phyloP scores from a whole-genome alignment of 2,113 vertebrate species.

The Chaenocephalus aceratus region DNA sequence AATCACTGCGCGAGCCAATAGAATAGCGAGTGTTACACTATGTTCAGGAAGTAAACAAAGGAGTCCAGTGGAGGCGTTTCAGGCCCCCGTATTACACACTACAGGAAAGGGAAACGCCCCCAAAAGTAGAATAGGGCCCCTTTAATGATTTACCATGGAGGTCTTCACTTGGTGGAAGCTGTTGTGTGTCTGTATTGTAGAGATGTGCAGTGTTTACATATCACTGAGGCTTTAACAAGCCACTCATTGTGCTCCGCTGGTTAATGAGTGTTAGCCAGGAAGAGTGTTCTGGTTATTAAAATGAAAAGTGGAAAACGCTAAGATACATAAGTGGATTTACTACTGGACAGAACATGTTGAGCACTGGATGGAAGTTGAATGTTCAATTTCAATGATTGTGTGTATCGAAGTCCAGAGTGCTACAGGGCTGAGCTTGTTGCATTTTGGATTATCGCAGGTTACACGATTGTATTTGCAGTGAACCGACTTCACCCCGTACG shows the following conservation, averaged over 20 bases:
- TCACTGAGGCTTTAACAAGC: constrained; percentile 48
- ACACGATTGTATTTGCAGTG: too few species aligned
- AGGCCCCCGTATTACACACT: too few species aligned
- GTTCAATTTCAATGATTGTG: neutral
- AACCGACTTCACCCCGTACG: too few species aligned
- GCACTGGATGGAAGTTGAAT: neutral
- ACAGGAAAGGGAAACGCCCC: too few species aligned
- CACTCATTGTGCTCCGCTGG: constrained; percentile 58
- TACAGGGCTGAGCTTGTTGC: too few species aligned
- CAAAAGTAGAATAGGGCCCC: too few species aligned
- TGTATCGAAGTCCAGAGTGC: neutral
- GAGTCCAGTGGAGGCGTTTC: too few species aligned
- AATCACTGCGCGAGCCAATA: too few species aligned
- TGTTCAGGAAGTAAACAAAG: too few species aligned
- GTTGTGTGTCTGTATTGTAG: constrained; percentile 23
- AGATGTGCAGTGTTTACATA: constrained; percentile 44
- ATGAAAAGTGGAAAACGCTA: constrained; percentile 31
- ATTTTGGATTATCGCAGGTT: too few species aligned
- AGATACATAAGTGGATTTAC: constrained; percentile 19
- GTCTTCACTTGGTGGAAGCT: constrained; percentile 2
- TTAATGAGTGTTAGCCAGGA: constrained; percentile 62
- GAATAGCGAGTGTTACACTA: too few species aligned
- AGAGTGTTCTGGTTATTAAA: constrained; percentile 41
- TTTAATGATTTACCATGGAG: neutral
- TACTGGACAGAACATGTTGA: neutral